Evolutionary conservation across 2,113 vertebrate species (phyloP).

Genomic region (Oenanthe melanoleuca): DNA sequence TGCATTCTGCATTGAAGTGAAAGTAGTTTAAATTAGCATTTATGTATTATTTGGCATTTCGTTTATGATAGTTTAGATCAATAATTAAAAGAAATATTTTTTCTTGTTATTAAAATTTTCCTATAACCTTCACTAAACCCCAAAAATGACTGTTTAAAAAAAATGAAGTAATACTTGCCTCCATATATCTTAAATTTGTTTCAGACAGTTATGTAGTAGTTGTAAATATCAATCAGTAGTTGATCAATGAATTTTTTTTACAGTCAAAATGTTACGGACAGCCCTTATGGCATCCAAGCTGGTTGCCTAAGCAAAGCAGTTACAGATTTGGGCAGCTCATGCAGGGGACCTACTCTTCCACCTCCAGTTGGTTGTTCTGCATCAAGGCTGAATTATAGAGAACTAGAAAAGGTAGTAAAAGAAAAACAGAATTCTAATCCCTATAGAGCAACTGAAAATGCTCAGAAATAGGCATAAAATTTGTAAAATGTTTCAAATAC

Average conservation of each 20-base stretch:
- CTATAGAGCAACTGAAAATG: background rate
- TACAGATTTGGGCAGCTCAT: fast-evolving
- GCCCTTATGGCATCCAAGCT: background rate
- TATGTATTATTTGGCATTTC: conserved; percentile 38
- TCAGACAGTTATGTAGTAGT: background rate
- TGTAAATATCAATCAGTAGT: background rate
- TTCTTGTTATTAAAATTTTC: background rate
- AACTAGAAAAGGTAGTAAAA: background rate
- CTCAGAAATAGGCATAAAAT: background rate
- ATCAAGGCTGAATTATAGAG: background rate
- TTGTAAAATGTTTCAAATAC: background rate
- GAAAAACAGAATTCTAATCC: background rate
- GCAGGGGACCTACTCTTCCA: background rate
- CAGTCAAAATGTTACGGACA: background rate
- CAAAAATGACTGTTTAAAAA: background rate
- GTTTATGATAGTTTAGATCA: conserved; percentile 27
- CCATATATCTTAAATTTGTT: background rate
- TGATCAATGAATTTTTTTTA: background rate
- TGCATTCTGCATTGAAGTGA: background rate
- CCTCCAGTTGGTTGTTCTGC: background rate
- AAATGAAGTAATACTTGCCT: background rate
- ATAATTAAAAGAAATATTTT: conserved; percentile 49
- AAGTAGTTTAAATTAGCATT: conserved; percentile 58
- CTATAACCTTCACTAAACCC: background rate
- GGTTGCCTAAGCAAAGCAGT: background rate